Evolutionary conservation across 2,888 invertebrate species (phyloP).

Genomic region (Troilus luridus): DNA sequence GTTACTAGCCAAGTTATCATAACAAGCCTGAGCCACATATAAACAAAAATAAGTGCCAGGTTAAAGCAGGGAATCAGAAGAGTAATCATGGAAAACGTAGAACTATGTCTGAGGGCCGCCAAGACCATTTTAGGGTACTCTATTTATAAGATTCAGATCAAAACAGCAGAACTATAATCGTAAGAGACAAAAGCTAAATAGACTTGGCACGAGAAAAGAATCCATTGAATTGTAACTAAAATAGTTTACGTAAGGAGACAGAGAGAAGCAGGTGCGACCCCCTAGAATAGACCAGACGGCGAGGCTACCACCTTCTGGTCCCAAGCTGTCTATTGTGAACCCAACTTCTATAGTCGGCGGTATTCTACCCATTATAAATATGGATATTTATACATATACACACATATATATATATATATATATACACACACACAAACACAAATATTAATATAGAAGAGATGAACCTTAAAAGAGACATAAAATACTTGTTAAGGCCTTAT

Average conservation of each 20-base stretch:
- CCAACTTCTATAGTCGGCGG: too few relatives aligned
- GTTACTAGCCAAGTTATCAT: too few relatives aligned
- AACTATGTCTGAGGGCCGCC: background rate
- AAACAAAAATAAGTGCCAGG: too few relatives aligned
- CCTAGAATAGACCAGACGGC: conserved; percentile 4
- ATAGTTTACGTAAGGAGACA: background rate
- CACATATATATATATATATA: too few relatives aligned
- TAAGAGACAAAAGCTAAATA: background rate
- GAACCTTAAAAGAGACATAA: too few relatives aligned
- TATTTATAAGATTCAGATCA: background rate
- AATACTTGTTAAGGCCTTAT: too few relatives aligned
- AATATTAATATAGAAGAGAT: too few relatives aligned
- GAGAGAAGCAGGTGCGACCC: background rate
- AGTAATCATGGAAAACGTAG: background rate
- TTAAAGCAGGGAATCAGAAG: too few relatives aligned
- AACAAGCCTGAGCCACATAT: too few relatives aligned
- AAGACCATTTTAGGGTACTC: background rate
- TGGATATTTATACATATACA: too few relatives aligned
- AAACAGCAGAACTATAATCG: background rate
- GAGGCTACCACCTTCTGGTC: background rate
- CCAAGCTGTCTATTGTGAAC: background rate
- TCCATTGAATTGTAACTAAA: background rate
- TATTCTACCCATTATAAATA: too few relatives aligned
- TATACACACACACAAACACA: too few relatives aligned
- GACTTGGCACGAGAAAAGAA: background rate